Conservation (phyloP, 2,888 invertebrate species). For the Thera obeliscata region DNA sequence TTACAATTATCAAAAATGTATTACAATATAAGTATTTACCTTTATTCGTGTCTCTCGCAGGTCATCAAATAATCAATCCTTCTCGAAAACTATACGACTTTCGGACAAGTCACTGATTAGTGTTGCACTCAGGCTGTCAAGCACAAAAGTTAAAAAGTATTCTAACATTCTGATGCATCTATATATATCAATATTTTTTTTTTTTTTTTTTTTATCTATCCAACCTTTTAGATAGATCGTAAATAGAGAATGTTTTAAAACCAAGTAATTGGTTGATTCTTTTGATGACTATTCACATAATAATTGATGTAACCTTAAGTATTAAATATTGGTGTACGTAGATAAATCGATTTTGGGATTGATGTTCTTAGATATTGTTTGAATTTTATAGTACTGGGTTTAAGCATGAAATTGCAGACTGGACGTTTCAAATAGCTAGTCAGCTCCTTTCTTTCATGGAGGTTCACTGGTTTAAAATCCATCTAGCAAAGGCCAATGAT, state of each 20-base stretch:
- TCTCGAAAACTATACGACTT: neutral
- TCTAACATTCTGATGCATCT: no score
- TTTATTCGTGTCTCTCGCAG: neutral
- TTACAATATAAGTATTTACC: constrained; percentile 1
- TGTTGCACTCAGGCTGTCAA: no score
- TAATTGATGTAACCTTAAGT: neutral
- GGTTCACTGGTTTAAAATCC: no score
- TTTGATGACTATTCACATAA: neutral
- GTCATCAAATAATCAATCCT: neutral
- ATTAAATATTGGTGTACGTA: neutral
- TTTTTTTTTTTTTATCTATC: no score
- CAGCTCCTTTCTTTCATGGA: no score
- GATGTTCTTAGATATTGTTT: neutral
- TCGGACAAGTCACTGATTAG: neutral
- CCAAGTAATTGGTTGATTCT: neutral
- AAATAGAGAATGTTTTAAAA: no score
- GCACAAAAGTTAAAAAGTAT: no score
- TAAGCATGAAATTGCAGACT: neutral
- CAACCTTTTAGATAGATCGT: no score
- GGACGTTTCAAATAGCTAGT: neutral
- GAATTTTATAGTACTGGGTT: neutral
- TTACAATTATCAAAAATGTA: neutral
- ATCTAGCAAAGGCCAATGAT: neutral
- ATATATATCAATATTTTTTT: no score
- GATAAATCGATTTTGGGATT: neutral